Base-by-base conservation (phyloP, 2,797 vertebrate genomes). In the Crax fasciolata region DNA sequence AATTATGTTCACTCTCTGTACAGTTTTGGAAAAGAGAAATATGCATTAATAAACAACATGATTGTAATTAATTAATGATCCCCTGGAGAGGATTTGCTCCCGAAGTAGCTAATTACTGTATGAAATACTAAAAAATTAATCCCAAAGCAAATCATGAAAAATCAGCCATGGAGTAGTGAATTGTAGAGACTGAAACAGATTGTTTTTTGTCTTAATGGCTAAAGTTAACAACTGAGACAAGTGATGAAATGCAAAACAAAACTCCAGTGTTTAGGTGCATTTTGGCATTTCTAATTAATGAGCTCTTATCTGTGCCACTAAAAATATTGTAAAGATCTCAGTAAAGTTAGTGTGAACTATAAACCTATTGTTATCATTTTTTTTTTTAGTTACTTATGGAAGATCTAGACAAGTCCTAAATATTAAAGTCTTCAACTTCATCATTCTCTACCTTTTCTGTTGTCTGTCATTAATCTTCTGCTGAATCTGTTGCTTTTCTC, bases 21-120 rank as follows among this genome's bases (percentile, higher is more conserved):
- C 25, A 54, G 66, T 90, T 94, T 91, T 90, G 70, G 67, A 76
- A 72, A 88, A 78, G 57, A 95, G 87, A 92, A 96, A 81, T 68
- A 72, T 23, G 9, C 65, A 81, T 83, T 94, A 85, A 93, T 93
- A 95, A 93, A 86, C 91, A 85, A 61, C 49, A 35, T 67, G 41
- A 76, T 87, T 93, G 76, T 76, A 78, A 52, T 79, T 90, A 96
- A 95, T 96, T 92, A 91, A 88, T 65, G 84, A 32, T 30, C 49
- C 70, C 28, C 66, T 91, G 67, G 62, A 95, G 90, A 94, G 4
- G 24, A 8, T 80, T 89, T 93, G 86, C 77, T 95, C 54, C 84
- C 77, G 70, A 73, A 84, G 84, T 85, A 76, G 38, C 84, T 95
- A 89, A 87, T 78, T 86, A 51, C 74, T 61, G 39, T 46, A 51